These are phyloP conservation scores for Channallabes apus DNA, from an alignment of 2,797 vertebrate species.

Conservation along the genomic window DNA sequence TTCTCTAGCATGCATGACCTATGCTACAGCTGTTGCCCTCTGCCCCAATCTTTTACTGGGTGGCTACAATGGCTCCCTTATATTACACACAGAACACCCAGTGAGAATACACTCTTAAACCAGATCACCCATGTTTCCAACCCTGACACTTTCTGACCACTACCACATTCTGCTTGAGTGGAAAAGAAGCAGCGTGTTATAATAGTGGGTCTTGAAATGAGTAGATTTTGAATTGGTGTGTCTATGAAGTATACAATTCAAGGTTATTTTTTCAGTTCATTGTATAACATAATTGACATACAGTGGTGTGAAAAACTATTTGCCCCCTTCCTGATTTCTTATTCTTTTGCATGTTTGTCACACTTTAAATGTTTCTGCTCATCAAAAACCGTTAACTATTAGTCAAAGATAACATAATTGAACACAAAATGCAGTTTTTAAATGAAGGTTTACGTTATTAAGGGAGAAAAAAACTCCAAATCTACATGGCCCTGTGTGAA, in stretches of 20 bases:
- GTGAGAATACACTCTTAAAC: conserved; percentile 33
- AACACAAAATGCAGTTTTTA: too few species aligned
- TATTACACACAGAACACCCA: conserved; percentile 49
- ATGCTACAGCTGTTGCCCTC: conserved; percentile 52
- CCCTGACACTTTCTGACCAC: conserved; percentile 32
- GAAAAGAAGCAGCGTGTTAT: background rate
- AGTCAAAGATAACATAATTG: too few species aligned
- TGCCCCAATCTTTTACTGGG: conserved; percentile 43
- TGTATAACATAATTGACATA: too few species aligned
- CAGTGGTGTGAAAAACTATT: too few species aligned
- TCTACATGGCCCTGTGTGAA: too few species aligned
- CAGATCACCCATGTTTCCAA: conserved; percentile 38
- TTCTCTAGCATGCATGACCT: conserved; percentile 47
- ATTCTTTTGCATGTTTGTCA: too few species aligned
- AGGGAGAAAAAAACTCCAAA: too few species aligned
- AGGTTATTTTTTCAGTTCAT: background rate
- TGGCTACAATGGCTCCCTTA: conserved; percentile 53
- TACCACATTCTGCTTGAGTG: background rate
- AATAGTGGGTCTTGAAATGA: background rate
- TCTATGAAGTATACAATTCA: too few species aligned
- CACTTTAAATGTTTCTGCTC: too few species aligned
- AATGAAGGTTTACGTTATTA: too few species aligned
- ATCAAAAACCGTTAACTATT: too few species aligned
- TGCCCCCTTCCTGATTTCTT: too few species aligned
- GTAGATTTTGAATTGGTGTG: background rate